phyloP scores from a whole-genome alignment of 2,113 vertebrate species.

The Amphilophus citrinellus region DNA sequence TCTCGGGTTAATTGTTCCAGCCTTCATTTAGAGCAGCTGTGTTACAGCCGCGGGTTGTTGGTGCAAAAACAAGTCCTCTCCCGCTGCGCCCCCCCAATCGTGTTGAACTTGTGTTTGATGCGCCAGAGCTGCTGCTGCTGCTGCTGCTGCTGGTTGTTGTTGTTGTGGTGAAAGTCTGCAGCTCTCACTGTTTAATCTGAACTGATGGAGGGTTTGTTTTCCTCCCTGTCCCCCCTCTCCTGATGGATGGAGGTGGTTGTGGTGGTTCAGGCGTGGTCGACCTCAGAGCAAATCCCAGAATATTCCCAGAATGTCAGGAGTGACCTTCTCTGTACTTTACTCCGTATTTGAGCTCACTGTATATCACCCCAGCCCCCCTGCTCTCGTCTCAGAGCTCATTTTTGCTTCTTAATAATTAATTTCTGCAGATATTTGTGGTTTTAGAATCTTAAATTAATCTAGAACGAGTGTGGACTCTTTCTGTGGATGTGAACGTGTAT shows the following conservation, averaged over 20 bases:
- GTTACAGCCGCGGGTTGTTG: not conserved
- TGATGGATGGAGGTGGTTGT: not conserved
- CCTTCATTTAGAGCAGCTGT: not conserved
- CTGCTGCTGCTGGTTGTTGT: not conserved
- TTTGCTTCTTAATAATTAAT: not conserved
- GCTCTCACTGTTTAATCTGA: not conserved
- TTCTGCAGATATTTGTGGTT: not conserved
- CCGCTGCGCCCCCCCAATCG: not conserved
- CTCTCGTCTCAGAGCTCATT: not conserved
- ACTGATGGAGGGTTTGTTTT: not conserved
- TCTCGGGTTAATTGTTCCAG: not conserved
- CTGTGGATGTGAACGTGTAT: too few relatives aligned
- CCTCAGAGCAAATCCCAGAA: constrained; percentile 23
- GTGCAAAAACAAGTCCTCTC: not conserved
- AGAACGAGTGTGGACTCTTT: too few relatives aligned
- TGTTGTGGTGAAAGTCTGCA: constrained; percentile 21
- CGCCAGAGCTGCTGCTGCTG: constrained; percentile 31
- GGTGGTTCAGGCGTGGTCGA: constrained; percentile 66
- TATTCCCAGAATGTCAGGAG: constrained; percentile 1
- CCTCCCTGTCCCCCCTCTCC: not conserved
- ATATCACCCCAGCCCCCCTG: not conserved
- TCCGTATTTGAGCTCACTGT: not conserved
- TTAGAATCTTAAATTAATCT: too few relatives aligned
- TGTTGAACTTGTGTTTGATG: constrained; percentile 34
- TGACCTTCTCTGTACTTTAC: not conserved